Base-by-base conservation (phyloP, 2,888 invertebrate genomes). In the Lobophora halterata region DNA sequence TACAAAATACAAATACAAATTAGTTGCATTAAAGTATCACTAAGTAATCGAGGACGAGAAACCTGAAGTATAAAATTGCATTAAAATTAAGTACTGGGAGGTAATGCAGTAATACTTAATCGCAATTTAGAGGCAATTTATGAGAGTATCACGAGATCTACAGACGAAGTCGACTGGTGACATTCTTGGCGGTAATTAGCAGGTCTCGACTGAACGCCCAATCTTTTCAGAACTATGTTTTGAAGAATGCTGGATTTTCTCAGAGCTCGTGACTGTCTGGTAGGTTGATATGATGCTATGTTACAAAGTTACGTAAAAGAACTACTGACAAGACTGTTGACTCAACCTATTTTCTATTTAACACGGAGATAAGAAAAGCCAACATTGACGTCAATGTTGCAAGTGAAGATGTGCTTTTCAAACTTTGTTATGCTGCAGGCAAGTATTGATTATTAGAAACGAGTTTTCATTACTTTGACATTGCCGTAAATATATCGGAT, bases 101-200 rank as follows among this genome's bases (percentile, higher is more conserved):
- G 19, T 30, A 18, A 30, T 26, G 26, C 12, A 13, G 7, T 16
- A 6, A 11, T 21, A 33, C 6, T 21, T 31, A 26, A 5, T 23
- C 24, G 28, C 24, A 24, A 39, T 19, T 32, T 31, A 45, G 9
- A n/a, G n/a, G n/a, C n/a, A n/a, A 9, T 42, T 48, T 32, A 55
- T 43, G 34, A 43, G 23, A 43, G 8, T 23, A 16, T 39, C 46
- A 52, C 40, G 46, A 52, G 27, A 49, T 16, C 3, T 14, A 7
- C 37, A 38, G 23, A 28, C 31, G 11, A 29, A n/a, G 36, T 38
- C 20, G 39, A 16, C 17, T 9, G 33, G 51, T 45, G 52, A 55
- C 55, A 62, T 61, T 61, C 52, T 39, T 30, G 38, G 37, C 23
- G 49, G 49, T 58, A 58, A 61, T 59, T 61, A 54, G 11, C 39